Base-by-base conservation (phyloP, 2,797 vertebrate species). In the Galagoides demidoff region DNA sequence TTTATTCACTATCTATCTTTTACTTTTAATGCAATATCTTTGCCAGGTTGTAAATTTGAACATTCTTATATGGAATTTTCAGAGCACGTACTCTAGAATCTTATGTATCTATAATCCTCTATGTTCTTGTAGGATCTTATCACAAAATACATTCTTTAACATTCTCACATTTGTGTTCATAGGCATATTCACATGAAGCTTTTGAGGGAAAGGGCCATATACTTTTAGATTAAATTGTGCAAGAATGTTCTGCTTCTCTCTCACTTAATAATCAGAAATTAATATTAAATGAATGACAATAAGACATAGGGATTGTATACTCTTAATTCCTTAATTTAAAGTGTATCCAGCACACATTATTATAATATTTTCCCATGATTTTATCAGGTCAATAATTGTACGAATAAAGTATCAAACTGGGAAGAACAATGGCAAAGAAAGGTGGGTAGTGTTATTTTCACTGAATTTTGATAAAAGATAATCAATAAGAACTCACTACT, bases 31-130 rank as follows among this genome's bases (percentile, higher is more conserved):
- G 84, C 83, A 95, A 66, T 95, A 90, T 49, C 34, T 45, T 3
- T 31, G 55, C 71, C 64, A 94, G 82, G 85, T 87, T 59, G 4
- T 92, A 96, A 97, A 96, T 96, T 13, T 97, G 3, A 43, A 63
- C 20, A 27, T 49, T 94, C 20, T 73, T 95, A 37, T 95, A 95
- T 92, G 73, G 52, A 90, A 52, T 71, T 70, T 89, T 95, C 1
- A 82, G 37, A 94, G 8, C 5, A 43, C 34, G 29, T 27, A 88
- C 5, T 3, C 27, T 27, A 88, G 59, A 79, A 66, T 86, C 63
- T 39, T 76, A n/a, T 20, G 73, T 66, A 34, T 97, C 37, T 90
- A 68, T 86, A 39, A 92, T 92, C 93, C 22, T 3, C n/a, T 25
- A 34, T 92, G 31, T 85, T 91, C 55, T 25, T 31, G 52, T 19